Evolutionary conservation across 2,888 invertebrate species (phyloP).

Genomic region (Sphecodes monilicornis): DNA sequence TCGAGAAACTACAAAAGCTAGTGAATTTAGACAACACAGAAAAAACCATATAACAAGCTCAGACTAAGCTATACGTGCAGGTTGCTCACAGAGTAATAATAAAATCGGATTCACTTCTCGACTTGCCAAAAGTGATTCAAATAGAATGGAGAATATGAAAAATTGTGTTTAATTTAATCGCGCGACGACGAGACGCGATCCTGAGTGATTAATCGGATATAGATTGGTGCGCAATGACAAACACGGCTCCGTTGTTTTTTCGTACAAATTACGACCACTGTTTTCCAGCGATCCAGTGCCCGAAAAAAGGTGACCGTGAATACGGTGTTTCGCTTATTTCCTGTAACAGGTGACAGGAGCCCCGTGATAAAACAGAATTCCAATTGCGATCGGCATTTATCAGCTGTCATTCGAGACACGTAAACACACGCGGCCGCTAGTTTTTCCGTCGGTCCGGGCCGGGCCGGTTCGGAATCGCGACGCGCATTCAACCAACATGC

Average conservation of each 20-base stretch:
- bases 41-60: too few relatives aligned
- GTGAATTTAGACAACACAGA: background rate
- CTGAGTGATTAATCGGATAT: slow-evolving; percentile 19
- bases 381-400: slow-evolving; percentile 67
- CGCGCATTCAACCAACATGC: slow-evolving; percentile 35
- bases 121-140: background rate
- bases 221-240: slow-evolving; percentile 21
- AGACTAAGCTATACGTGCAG: too few relatives aligned
- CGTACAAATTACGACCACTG: slow-evolving; percentile 37
- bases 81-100: too few relatives aligned
- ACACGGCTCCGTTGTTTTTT: background rate
- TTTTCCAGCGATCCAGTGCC: slow-evolving; percentile 1
- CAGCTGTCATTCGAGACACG: slow-evolving; percentile 71
- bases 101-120: too few relatives aligned
- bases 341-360: slow-evolving; percentile 65
- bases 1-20: background rate
- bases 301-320: slow-evolving; percentile 22
- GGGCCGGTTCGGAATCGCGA: slow-evolving; percentile 30
- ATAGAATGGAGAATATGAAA: background rate
- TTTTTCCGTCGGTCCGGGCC: slow-evolving; percentile 42
- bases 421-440: slow-evolving; percentile 56
- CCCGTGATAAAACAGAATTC: slow-evolving; percentile 63
- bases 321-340: slow-evolving; percentile 37
- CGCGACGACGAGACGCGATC: background rate
- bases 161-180: slow-evolving; percentile 24